These are phyloP conservation scores for Rhagium mordax DNA, from an alignment of 2,888 invertebrate species.

Conservation along the genomic window DNA sequence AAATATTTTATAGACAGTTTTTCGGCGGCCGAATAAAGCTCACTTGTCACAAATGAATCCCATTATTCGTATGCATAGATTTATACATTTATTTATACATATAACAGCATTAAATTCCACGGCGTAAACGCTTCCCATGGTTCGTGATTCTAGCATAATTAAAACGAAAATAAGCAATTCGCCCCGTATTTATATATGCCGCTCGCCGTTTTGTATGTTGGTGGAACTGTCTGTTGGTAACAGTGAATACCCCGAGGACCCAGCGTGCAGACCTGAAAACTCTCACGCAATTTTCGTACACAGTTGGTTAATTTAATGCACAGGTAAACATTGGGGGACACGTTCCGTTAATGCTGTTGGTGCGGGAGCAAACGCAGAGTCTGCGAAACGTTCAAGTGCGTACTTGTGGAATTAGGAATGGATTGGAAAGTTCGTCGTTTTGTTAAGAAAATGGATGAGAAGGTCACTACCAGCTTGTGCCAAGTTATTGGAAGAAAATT, in stretches of 20 bases:
- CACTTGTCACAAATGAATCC: too few relatives aligned
- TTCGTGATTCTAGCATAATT: constrained; percentile 5
- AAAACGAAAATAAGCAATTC: constrained; percentile 29
- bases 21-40: too few relatives aligned
- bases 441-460: not conserved
- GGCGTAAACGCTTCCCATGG: not conserved
- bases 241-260: constrained; percentile 29
- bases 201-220: constrained; percentile 5
- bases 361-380: not conserved
- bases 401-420: not conserved
- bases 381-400: not conserved
- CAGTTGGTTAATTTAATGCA: constrained; percentile 29
- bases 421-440: not conserved
- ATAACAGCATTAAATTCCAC: not conserved
- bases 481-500: too few relatives aligned
- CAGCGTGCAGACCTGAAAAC: constrained; percentile 23
- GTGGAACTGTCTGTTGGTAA: constrained; percentile 16
- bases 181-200: constrained; percentile 4
- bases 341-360: not conserved
- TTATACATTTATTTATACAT: too few relatives aligned
- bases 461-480: too few relatives aligned
- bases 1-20: too few relatives aligned
- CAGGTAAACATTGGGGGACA: constrained; percentile 31
- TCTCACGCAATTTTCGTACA: constrained; percentile 34
- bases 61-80: constrained; percentile 16